These are phyloP conservation scores for Semnornis frantzii DNA, from an alignment of 2,113 vertebrate genomes.

Conservation along the genomic window DNA sequence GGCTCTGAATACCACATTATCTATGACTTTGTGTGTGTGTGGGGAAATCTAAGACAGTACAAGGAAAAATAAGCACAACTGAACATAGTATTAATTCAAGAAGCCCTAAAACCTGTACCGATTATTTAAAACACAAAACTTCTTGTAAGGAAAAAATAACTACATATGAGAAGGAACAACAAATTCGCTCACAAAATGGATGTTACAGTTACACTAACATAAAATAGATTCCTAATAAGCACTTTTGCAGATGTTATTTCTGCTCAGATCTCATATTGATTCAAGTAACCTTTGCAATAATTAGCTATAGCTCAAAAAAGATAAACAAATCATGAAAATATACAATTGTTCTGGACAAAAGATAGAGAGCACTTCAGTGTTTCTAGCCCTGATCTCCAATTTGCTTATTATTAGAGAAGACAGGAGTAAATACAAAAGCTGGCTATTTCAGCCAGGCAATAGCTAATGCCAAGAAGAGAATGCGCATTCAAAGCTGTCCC, in stretches of 20 bases:
- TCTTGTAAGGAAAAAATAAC: constrained; percentile 44
- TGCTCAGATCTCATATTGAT: constrained; percentile 54
- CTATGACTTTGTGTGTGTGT: not conserved
- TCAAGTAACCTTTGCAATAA: constrained; percentile 77
- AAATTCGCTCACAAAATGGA: constrained; percentile 65
- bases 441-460: constrained; percentile 87
- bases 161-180: constrained; percentile 33
- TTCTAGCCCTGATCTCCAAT: constrained; percentile 89
- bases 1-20: constrained; percentile 16
- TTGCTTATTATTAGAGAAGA: constrained; percentile 96
- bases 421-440: constrained; percentile 93
- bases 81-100: constrained; percentile 34
- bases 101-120: not conserved
- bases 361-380: constrained; percentile 81
- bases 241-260: constrained; percentile 77
- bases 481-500: constrained; percentile 86
- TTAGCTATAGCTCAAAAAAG: constrained; percentile 64
- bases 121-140: constrained; percentile 46
- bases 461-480: constrained; percentile 86
- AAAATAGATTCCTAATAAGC: constrained; percentile 70
- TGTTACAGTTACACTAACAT: constrained; percentile 59
- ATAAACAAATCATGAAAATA: constrained; percentile 82
- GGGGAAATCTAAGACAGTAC: not conserved
- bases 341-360: constrained; percentile 82
- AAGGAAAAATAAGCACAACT: constrained; percentile 37